These are phyloP conservation scores for Conomelus anceps DNA, from an alignment of 2,888 invertebrate genomes.

Conservation along the genomic window DNA sequence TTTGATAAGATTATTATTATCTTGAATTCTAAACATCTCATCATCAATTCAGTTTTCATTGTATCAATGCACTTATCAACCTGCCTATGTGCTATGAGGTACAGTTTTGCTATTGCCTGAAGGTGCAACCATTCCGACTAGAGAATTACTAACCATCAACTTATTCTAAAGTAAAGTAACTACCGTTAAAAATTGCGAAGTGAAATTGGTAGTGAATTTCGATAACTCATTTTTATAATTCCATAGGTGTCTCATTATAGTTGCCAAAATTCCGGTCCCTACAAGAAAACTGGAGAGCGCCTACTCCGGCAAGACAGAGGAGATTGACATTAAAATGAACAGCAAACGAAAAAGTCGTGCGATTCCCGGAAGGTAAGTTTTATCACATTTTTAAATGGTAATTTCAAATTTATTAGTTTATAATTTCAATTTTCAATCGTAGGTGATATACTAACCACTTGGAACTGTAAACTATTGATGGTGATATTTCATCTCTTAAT, in stretches of 20 bases:
- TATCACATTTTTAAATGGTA: not conserved
- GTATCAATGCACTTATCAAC: slow-evolving; percentile 8
- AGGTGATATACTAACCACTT: too few species aligned
- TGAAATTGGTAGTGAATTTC: not conserved
- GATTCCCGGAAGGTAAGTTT: slow-evolving; percentile 61
- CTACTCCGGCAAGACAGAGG: slow-evolving; percentile 56
- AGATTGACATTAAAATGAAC: slow-evolving; percentile 61
- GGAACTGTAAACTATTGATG: too few species aligned
- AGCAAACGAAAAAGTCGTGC: slow-evolving; percentile 74
- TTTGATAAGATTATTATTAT: not conserved
- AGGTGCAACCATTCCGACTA: not conserved
- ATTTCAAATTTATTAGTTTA: not conserved
- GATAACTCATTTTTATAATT: not conserved
- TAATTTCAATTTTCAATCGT: too few species aligned
- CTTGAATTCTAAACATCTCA: not conserved
- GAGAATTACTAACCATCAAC: not conserved
- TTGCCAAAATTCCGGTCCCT: slow-evolving; percentile 77
- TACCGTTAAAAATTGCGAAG: not conserved
- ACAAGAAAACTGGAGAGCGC: slow-evolving; percentile 73
- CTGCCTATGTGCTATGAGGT: not conserved
- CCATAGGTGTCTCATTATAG: slow-evolving; percentile 32
- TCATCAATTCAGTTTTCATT: not conserved
- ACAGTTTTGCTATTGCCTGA: not conserved
- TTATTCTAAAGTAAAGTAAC: not conserved
- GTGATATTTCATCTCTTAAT: too few species aligned